Conservation (phyloP, 2,888 invertebrate genomes). For the Dendrolimus houi region DNA sequence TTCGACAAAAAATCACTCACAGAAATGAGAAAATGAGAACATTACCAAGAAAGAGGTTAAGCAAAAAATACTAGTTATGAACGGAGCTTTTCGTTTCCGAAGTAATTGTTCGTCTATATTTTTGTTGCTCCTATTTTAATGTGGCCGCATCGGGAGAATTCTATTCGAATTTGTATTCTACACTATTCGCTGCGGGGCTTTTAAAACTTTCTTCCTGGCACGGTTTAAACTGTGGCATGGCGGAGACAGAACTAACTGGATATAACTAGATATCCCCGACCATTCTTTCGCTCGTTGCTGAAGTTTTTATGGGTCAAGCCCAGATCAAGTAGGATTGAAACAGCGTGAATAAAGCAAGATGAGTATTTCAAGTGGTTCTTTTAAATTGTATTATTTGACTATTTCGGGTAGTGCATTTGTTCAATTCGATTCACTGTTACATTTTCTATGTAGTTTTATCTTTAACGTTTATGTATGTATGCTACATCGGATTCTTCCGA, state of each 20-base stretch:
- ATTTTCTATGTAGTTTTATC: neutral
- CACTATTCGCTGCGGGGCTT: constrained; percentile 41
- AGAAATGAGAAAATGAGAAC: no score
- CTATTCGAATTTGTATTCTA: constrained; percentile 56
- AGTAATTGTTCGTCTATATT: constrained; percentile 37
- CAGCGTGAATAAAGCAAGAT: constrained; percentile 21
- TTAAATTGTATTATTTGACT: constrained; percentile 24
- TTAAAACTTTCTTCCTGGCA: constrained; percentile 55
- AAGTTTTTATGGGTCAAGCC: constrained; percentile 70
- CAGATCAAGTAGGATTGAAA: constrained; percentile 57
- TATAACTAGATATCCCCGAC: constrained; percentile 28
- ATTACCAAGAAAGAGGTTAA: no score
- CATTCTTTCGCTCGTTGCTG: constrained; percentile 45
- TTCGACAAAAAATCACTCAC: no score
- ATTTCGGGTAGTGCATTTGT: neutral
- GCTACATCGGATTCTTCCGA: no score
- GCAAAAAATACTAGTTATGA: neutral
- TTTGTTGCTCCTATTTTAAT: constrained; percentile 33
- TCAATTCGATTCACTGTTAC: neutral
- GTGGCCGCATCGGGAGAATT: constrained; percentile 34
- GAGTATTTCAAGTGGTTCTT: constrained; percentile 25
- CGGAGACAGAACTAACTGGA: constrained; percentile 57
- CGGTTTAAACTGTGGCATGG: constrained; percentile 49
- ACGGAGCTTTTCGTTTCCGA: constrained; percentile 25
- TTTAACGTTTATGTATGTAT: no score